These are phyloP conservation scores for Meghimatium bilineatum DNA, from an alignment of 2,888 invertebrate genomes.

Conservation along the genomic window DNA sequence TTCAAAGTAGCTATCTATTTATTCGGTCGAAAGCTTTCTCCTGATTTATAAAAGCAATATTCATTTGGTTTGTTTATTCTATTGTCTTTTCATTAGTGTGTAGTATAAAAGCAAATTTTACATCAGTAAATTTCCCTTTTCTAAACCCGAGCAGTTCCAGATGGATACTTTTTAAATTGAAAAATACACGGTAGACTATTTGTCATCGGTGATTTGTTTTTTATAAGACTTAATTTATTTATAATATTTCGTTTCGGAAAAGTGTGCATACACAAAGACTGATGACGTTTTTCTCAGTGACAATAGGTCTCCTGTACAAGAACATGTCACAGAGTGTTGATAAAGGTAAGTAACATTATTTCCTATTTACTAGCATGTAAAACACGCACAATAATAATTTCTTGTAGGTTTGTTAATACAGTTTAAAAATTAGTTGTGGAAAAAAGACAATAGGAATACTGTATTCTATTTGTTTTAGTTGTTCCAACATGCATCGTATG, in stretches of 20 bases:
- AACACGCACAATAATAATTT: not conserved
- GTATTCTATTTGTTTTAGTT: not conserved
- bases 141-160: too few relatives aligned
- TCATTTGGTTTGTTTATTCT: too few relatives aligned
- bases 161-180: too few relatives aligned
- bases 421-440: not conserved
- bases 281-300: conserved; percentile 7
- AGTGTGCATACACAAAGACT: not conserved
- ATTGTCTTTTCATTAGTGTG: too few relatives aligned
- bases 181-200: too few relatives aligned
- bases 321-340: conserved; percentile 19
- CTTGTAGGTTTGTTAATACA: not conserved
- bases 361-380: not conserved
- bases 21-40: too few relatives aligned
- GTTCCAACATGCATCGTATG: not conserved
- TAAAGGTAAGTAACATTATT: conserved; percentile 11
- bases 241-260: conserved; percentile 14
- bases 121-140: too few relatives aligned
- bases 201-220: too few relatives aligned
- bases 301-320: not conserved
- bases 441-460: not conserved
- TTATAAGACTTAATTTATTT: not conserved
- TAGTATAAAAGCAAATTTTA: too few relatives aligned
- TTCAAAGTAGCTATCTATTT: too few relatives aligned
- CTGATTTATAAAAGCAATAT: too few relatives aligned